These are phyloP conservation scores for Poeciliopsis presidionis DNA, from an alignment of 2,797 vertebrate species.

Conservation along the genomic window DNA sequence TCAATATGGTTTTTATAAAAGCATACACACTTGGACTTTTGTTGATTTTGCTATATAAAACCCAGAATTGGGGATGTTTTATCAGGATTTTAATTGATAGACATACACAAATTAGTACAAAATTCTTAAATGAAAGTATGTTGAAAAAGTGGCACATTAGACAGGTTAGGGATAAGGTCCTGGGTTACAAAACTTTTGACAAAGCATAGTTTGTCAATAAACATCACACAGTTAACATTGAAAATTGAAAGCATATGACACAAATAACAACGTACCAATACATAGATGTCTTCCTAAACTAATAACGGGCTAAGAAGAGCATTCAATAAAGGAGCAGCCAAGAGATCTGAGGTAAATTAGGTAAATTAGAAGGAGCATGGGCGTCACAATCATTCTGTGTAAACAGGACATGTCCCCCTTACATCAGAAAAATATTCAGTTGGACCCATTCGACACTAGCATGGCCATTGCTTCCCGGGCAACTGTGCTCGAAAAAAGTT, in stretches of 20 bases:
- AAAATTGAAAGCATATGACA: neutral
- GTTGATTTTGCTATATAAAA: neutral
- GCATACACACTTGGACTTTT: neutral
- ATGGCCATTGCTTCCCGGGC: too few relatives aligned
- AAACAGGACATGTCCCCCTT: too few relatives aligned
- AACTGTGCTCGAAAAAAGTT: too few relatives aligned
- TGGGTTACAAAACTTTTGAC: neutral
- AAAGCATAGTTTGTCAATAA: neutral
- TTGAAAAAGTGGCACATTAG: neutral
- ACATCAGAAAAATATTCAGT: too few relatives aligned
- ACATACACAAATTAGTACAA: neutral
- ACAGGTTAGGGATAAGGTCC: neutral
- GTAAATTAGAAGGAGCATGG: neutral
- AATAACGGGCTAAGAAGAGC: neutral
- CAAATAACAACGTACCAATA: neutral
- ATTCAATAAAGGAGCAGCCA: neutral
- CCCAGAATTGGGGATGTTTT: neutral
- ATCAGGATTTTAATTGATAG: neutral
- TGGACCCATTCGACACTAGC: too few relatives aligned
- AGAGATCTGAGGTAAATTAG: neutral
- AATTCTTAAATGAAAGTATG: neutral
- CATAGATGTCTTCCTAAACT: neutral
- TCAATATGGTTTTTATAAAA: neutral
- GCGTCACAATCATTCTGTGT: too few relatives aligned
- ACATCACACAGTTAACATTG: neutral